phyloP scores from a whole-genome alignment of 35 echinoderm and acorn worm species.

The Amphiura filiformis region DNA sequence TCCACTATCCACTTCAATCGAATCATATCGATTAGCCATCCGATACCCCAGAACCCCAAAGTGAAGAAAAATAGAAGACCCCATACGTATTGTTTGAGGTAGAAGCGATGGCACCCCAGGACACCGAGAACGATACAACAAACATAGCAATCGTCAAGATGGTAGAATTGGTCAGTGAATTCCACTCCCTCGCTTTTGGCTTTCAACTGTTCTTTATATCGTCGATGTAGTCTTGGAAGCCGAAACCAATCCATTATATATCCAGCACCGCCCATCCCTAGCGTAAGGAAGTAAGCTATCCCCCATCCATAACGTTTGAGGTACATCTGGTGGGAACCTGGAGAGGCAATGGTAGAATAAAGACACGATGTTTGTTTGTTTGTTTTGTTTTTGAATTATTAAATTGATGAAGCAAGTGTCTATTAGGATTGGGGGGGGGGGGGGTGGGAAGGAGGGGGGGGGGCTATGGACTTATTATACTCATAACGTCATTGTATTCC shows the following conservation, averaged over 20 bases:
- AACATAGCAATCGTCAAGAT: constrained; percentile 46
- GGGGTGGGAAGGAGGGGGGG: too few relatives aligned
- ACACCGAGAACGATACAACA: constrained; percentile 46
- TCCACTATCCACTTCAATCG: constrained; percentile 46
- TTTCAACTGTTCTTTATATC: constrained; percentile 1
- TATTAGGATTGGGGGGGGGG: too few relatives aligned
- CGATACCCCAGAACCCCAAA: constrained; percentile 38
- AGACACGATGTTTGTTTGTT: too few relatives aligned
- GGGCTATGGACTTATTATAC: too few relatives aligned
- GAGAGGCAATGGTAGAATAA: not conserved
- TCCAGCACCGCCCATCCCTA: constrained; percentile 37
- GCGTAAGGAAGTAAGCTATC: constrained; percentile 20
- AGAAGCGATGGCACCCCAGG: constrained; percentile 63
- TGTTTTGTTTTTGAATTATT: too few relatives aligned
- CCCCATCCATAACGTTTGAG: constrained; percentile 41
- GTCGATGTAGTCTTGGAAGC: constrained; percentile 30
- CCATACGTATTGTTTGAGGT: constrained; percentile 38
- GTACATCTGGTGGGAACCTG: constrained; percentile 52
- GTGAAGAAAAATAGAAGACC: constrained; percentile 54
- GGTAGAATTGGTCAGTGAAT: not conserved
- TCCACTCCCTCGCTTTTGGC: not conserved
- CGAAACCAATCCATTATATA: constrained; percentile 58
- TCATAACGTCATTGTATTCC: too few relatives aligned
- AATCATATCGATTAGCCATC: constrained; percentile 59
- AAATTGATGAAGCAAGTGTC: too few relatives aligned